Conservation (phyloP, 2,113 vertebrate genomes). For the Tyrannus savana region DNA sequence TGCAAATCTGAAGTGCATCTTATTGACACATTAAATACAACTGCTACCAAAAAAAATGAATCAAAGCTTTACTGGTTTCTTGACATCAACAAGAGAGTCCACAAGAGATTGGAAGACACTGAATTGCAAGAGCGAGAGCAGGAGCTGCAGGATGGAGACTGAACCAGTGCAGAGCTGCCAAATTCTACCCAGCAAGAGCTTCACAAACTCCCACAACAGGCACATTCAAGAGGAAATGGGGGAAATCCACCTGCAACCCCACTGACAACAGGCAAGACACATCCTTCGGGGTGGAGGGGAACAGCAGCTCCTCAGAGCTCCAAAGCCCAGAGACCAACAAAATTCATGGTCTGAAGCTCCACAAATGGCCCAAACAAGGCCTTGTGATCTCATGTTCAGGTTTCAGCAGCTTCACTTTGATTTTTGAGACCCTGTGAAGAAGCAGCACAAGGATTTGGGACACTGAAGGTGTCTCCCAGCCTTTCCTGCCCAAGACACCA, state of each 20-base stretch:
- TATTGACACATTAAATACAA: background rate
- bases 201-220: background rate
- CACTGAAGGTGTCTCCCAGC: background rate
- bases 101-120: background rate
- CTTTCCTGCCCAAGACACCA: background rate
- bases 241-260: background rate
- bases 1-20: background rate
- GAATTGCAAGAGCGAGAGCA: background rate
- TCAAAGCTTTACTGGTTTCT: background rate
- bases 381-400: accelerated
- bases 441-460: background rate
- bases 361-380: background rate
- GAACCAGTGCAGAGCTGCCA: background rate
- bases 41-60: background rate
- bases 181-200: background rate
- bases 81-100: background rate
- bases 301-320: background rate
- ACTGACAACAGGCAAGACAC: background rate
- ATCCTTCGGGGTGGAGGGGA: too few species aligned
- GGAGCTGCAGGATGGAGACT: background rate
- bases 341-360: background rate
- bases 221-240: background rate
- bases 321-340: background rate
- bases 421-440: background rate
- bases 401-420: background rate